A percentile compares a stretch with the other conserved stretches of the same genome.
These are phyloP conservation scores for Oscheius sp. DNA, from an alignment of 2,888 invertebrate species.

Conservation along the genomic window DNA sequence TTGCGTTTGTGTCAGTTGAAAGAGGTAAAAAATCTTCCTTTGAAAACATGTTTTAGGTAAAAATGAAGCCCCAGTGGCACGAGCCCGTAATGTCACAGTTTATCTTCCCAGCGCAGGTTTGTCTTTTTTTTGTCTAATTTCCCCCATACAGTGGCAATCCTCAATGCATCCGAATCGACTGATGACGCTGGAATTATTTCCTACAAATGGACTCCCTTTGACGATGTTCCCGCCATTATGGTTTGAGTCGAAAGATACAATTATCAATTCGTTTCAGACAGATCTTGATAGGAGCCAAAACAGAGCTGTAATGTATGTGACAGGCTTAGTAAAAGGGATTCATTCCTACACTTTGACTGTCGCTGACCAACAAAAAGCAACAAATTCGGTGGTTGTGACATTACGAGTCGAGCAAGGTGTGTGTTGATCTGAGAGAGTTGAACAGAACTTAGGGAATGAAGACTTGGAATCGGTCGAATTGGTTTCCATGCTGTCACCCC, in stretches of 20 bases:
- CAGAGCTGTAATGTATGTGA: conserved; percentile 31
- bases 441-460: conserved; percentile 29
- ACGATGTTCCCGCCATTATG: conserved; percentile 42
- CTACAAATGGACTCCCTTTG: conserved; percentile 40
- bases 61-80: conserved; percentile 40
- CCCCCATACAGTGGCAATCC: conserved; percentile 33
- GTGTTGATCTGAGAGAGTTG: background rate
- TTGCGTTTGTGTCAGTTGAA: conserved; percentile 28
- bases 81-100: conserved; percentile 38
- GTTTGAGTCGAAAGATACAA: conserved; percentile 12
- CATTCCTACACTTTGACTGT: conserved; percentile 41
- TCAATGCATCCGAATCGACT: conserved; percentile 35
- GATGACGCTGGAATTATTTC: conserved; percentile 45
- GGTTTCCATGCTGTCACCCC: conserved; percentile 17
- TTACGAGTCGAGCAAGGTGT: conserved; percentile 28
- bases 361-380: conserved; percentile 32
- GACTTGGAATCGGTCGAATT: conserved; percentile 44
- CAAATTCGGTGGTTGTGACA: conserved; percentile 29
- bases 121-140: too few relatives aligned
- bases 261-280: background rate
- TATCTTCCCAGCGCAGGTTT: too few relatives aligned
- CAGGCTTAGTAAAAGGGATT: conserved; percentile 37
- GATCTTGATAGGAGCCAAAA: conserved; percentile 28
- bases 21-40: conserved; percentile 1
- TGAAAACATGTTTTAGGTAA: conserved; percentile 24